These are phyloP conservation scores for Lampropteryx suffumata DNA, from an alignment of 2,888 invertebrate species.

Conservation along the genomic window DNA sequence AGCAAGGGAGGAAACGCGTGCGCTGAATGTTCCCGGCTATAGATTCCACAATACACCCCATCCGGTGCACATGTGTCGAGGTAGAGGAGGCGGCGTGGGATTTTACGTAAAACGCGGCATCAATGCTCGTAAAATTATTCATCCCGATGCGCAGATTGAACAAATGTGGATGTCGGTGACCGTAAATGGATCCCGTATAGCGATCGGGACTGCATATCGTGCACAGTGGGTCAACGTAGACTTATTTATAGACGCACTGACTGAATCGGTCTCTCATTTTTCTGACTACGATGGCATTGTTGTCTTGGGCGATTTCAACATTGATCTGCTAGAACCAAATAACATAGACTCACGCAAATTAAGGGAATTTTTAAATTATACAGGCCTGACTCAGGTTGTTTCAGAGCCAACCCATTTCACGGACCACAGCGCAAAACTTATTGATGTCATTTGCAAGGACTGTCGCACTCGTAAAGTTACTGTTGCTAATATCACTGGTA, in stretches of 20 bases:
- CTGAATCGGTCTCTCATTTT: background rate
- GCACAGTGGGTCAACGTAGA: background rate
- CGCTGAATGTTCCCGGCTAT: too few relatives aligned
- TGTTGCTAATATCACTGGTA: background rate
- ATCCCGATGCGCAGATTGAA: background rate
- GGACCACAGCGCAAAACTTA: background rate
- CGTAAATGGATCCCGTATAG: background rate
- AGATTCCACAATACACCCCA: background rate
- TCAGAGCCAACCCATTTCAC: background rate
- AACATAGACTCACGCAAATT: too few relatives aligned
- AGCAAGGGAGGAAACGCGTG: too few relatives aligned
- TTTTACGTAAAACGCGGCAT: background rate
- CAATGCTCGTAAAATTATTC: background rate
- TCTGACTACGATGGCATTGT: background rate
- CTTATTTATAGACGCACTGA: background rate
- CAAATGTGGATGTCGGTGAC: background rate
- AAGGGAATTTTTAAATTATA: background rate
- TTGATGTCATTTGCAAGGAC: background rate
- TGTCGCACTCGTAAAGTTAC: background rate
- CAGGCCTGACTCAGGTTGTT: background rate
- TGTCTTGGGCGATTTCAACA: background rate
- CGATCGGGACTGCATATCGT: background rate
- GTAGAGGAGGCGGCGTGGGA: background rate
- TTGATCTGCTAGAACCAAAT: background rate
- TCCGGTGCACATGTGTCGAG: background rate